Base-by-base conservation (phyloP, 1,140 invertebrate species). In the Caenorhabditis inopinata region DNA sequence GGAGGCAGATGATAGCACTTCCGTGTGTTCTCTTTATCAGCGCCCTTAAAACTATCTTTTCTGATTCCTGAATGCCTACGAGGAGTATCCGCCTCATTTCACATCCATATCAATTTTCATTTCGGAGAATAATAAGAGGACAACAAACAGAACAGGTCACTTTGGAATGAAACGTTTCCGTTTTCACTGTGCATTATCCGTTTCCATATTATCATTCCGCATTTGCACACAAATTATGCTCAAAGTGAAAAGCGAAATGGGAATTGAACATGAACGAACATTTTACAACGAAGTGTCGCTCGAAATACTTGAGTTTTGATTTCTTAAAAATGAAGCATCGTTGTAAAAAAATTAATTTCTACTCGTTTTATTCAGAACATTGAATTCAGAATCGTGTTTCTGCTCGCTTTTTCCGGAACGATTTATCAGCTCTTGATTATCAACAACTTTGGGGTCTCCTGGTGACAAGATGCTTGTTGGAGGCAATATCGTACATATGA, bases 131-230 rank as follows among this genome's bases (percentile, higher is more conserved):
- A 68, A 29, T 25, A n/a, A 18, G 11, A 16, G 12, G n/a, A 68
- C 58, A 38, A 68, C 58, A 68, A 68, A 68, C 51, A 58, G n/a
- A 68, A 68, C 58, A 68, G 58, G 58, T 68, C 58, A 68, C 27
- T 68, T 68, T 42, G 16, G 27, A 68, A 32, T 68, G 58, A 68
- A 53, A 68, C 21, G 23, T 23, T 68, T 68, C 27, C 32, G n/a
- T 29, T 42, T 42, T 42, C 58, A 27, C 21, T 68, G 32, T 68
- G 38, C 27, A 68, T 68, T 68, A 68, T 68, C 58, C 21, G 32
- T 21, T 32, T 18, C 5, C 18, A 38, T 68, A n/a, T 68, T 32
- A 68, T 68, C 58, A 18, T 68, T 68, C 32, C 32, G 58, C 58
- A 21, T 38, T 38, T 23, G 58, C 38, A 68, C 58, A 68, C 58